Evolutionary conservation across 2,113 vertebrate species (phyloP).

Genomic region (Chunga burmeisteri): DNA sequence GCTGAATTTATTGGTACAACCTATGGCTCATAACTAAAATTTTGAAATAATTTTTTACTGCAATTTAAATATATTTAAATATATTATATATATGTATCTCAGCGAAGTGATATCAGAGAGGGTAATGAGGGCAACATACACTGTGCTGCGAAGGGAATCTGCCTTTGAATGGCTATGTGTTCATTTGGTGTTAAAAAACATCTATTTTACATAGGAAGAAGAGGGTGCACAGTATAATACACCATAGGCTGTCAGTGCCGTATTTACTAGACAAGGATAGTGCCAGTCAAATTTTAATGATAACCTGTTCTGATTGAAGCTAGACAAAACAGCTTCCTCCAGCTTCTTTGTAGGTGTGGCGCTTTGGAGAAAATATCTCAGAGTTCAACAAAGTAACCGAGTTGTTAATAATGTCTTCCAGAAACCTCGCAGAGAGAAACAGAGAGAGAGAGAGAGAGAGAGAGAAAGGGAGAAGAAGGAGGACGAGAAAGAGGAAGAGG

Average conservation of each 20-base stretch:
- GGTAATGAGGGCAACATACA: not conserved
- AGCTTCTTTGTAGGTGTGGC: not conserved
- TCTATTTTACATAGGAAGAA: not conserved
- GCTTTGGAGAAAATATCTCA: not conserved
- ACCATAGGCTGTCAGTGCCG: not conserved
- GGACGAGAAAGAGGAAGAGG: not conserved
- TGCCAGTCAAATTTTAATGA: not conserved
- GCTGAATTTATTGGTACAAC: constrained; percentile 34
- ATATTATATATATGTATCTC: not conserved
- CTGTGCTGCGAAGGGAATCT: not conserved
- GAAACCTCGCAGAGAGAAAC: not conserved
- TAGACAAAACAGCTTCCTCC: not conserved
- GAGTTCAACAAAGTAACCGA: not conserved
- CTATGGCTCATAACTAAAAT: not conserved
- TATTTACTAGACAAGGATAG: not conserved
- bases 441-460: not conserved
- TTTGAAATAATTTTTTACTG: not conserved
- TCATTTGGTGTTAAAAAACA: not conserved
- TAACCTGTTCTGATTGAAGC: not conserved
- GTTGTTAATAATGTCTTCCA: not conserved
- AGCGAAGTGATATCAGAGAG: not conserved
- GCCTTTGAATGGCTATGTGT: not conserved
- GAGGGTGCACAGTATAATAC: not conserved
- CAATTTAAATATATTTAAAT: not conserved
- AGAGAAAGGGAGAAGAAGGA: not conserved